These are phyloP conservation scores for human (Homo sapiens) DNA, from an alignment of 2,113 vertebrate species.

Conservation along the genomic window GRCh38 chr2:156768001-156768500, in stretches of 20 bases:
- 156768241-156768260: not conserved
- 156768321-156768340: not conserved
- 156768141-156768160: not conserved
- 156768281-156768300: not conserved
- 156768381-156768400: not conserved
- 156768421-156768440: not conserved
- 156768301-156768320: not conserved
- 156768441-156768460: not conserved
- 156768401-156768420: not conserved
- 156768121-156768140: not conserved
- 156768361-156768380: not conserved
- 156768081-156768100: not conserved
- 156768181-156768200: not conserved
- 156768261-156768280: not conserved
- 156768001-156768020: not conserved
- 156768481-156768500: not conserved
- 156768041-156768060: not conserved
- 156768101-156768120: not conserved
- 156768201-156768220: not conserved
- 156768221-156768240: not conserved
- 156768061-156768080: not conserved
- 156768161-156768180: not conserved
- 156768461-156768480: not conserved
- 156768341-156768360: not conserved
- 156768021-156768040: not conserved